These are phyloP conservation scores for Eupeodes latifasciatus DNA, from an alignment of 2,888 invertebrate genomes.

Conservation along the genomic window DNA sequence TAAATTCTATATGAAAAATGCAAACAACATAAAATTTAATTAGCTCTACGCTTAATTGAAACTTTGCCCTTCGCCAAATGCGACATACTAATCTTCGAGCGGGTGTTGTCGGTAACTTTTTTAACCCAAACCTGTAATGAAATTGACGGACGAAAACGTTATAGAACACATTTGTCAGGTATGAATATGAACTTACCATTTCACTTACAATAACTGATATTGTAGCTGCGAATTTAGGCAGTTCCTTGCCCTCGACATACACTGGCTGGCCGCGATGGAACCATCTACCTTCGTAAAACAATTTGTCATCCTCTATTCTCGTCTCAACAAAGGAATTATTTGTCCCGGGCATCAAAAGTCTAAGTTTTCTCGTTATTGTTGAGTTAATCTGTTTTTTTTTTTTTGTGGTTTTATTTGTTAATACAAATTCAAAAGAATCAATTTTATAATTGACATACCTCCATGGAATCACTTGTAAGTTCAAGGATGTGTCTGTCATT, in stretches of 20 bases:
- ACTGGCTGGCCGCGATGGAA: conserved; percentile 97
- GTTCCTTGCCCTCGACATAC: conserved; percentile 94
- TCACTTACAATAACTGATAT: conserved; percentile 96
- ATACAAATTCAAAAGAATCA: conserved; percentile 9
- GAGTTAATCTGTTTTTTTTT: conserved; percentile 91
- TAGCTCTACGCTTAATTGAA: conserved; percentile 93
- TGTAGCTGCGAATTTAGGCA: conserved; percentile 93
- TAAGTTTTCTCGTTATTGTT: conserved; percentile 96
- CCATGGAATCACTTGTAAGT: conserved; percentile 93
- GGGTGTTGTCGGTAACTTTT: conserved; percentile 90
- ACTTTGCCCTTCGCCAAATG: conserved; percentile 95
- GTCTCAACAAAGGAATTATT: conserved; percentile 88
- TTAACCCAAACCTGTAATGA: conserved; percentile 93
- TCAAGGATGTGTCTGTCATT: conserved; percentile 95
- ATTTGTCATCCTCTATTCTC: conserved; percentile 96
- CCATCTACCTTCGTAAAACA: conserved; percentile 97
- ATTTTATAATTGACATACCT: conserved; percentile 84
- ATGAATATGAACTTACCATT: conserved; percentile 86
- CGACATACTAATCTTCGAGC: conserved; percentile 92
- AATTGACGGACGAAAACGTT: conserved; percentile 80
- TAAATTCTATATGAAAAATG: background rate
- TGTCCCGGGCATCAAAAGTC: conserved; percentile 81
- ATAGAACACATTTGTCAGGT: background rate
- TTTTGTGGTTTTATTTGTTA: background rate
- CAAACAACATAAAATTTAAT: conserved; percentile 83